Evolutionary conservation across 2,113 vertebrate species (phyloP).

Genomic region (Haplochromis vanheusdeni): DNA sequence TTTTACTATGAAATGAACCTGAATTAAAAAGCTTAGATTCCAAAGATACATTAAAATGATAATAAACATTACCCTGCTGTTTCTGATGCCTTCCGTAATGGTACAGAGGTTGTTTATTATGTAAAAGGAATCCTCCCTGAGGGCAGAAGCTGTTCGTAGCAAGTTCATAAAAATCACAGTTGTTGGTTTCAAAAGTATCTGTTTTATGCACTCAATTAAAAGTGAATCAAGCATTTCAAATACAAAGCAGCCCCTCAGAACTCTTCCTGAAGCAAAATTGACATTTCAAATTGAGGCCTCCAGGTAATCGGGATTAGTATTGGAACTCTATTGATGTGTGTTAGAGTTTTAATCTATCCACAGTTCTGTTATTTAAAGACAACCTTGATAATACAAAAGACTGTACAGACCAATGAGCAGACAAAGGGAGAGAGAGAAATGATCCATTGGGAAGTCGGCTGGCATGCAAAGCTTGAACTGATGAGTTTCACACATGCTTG

Average conservation of each 20-base stretch:
- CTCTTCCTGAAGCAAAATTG: conserved; percentile 15
- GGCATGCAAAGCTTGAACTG: conserved; percentile 27
- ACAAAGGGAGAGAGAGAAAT: not conserved
- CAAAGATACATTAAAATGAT: not conserved
- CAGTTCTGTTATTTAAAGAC: not conserved
- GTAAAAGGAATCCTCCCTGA: conserved; percentile 7
- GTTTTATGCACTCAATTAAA: conserved; percentile 1
- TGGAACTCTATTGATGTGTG: not conserved
- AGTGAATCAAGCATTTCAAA: not conserved
- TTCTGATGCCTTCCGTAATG: not conserved
- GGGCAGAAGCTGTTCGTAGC: not conserved
- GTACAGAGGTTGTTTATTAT: not conserved
- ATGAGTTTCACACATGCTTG: conserved; percentile 37
- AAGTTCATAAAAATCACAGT: not conserved
- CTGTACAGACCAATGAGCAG: not conserved
- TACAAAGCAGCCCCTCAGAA: not conserved
- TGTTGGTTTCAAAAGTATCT: conserved; percentile 10
- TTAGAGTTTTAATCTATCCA: conserved; percentile 15
- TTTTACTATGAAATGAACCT: not conserved
- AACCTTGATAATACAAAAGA: conserved; percentile 27
- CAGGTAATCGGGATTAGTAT: conserved; percentile 3
- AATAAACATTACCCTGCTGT: not conserved
- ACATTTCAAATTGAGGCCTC: conserved; percentile 36
- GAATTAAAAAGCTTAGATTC: not conserved
- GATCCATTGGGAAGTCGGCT: conserved; percentile 10